Evolutionary conservation across 1,140 invertebrate species (phyloP).

Genomic region (Drosophila nigrodunni): DNA sequence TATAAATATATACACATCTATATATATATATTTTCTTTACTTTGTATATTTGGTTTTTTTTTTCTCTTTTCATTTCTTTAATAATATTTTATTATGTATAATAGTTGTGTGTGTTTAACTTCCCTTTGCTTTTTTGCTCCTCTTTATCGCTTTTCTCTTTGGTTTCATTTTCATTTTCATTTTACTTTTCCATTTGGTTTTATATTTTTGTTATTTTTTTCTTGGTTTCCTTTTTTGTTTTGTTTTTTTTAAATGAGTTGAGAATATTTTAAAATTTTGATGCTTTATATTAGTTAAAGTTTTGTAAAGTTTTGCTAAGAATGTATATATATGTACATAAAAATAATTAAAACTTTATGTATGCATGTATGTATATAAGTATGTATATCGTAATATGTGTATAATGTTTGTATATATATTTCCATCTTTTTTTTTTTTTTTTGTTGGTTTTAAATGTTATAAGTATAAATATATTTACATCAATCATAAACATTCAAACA

Average conservation of each 20-base stretch:
- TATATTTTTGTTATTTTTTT: neutral
- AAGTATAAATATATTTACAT: slow-evolving; percentile 55
- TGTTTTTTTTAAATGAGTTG: slow-evolving; percentile 69
- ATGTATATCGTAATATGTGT: slow-evolving; percentile 29
- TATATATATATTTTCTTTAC: slow-evolving; percentile 33
- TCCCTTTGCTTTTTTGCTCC: slow-evolving; percentile 10
- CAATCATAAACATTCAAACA: slow-evolving; percentile 50
- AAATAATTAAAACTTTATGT: slow-evolving; percentile 48
- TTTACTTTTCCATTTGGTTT: slow-evolving; percentile 8
- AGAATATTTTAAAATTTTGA: slow-evolving; percentile 81
- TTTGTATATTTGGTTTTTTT: slow-evolving; percentile 44
- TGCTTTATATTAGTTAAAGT: slow-evolving; percentile 73
- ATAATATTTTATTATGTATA: slow-evolving; percentile 45
- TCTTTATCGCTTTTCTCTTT: slow-evolving; percentile 10
- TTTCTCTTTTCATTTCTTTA: slow-evolving; percentile 24
- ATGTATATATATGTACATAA: slow-evolving; percentile 57
- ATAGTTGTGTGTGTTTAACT: slow-evolving; percentile 61
- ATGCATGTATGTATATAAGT: slow-evolving; percentile 24
- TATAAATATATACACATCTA: slow-evolving; percentile 24
- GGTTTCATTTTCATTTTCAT: slow-evolving; percentile 13
- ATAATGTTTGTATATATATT: slow-evolving; percentile 36
- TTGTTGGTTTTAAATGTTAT: slow-evolving; percentile 12
- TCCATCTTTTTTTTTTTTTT: neutral
- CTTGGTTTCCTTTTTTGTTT: slow-evolving; percentile 8
- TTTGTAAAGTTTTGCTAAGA: slow-evolving; percentile 69